Percentiles rank a stretch among this genome's conserved stretches.
Evolutionary conservation across 2,797 vertebrate genomes (phyloP).

Genomic region (Malurus splendens): DNA sequence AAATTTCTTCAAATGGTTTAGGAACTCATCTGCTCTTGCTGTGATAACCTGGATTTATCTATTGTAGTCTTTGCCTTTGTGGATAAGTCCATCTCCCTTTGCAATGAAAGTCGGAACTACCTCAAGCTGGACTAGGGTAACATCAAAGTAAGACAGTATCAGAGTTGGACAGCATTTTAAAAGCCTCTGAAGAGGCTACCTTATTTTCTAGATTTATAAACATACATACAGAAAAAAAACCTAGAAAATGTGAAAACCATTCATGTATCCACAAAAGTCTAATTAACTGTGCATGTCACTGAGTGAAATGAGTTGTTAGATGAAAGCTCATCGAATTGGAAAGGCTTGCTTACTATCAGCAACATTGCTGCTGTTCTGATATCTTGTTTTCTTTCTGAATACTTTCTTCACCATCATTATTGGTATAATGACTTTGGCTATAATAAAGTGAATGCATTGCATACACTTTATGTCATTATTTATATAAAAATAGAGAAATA

Average conservation of each 20-base stretch:
- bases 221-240: not conserved
- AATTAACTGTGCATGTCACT: not conserved
- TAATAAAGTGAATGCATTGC: not conserved
- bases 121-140: not conserved
- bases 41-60: too few species aligned
- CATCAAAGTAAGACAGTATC: not conserved
- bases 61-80: too few species aligned
- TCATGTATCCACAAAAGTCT: not conserved
- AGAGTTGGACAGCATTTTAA: not conserved
- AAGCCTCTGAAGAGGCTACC: not conserved
- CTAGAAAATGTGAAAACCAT: not conserved
- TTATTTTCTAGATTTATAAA: not conserved
- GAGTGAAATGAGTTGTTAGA: not conserved
- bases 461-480: too few species aligned
- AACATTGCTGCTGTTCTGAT: not conserved
- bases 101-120: not conserved
- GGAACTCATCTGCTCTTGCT: too few species aligned
- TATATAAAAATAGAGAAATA: too few species aligned
- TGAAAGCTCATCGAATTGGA: not conserved
- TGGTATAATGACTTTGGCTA: not conserved
- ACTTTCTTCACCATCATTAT: not conserved
- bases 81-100: too few species aligned
- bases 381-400: not conserved
- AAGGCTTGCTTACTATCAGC: not conserved
- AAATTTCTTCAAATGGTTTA: too few species aligned